Evolutionary conservation across 2,113 vertebrate genomes (phyloP).

Genomic region (Neolamprologus ventralis): DNA sequence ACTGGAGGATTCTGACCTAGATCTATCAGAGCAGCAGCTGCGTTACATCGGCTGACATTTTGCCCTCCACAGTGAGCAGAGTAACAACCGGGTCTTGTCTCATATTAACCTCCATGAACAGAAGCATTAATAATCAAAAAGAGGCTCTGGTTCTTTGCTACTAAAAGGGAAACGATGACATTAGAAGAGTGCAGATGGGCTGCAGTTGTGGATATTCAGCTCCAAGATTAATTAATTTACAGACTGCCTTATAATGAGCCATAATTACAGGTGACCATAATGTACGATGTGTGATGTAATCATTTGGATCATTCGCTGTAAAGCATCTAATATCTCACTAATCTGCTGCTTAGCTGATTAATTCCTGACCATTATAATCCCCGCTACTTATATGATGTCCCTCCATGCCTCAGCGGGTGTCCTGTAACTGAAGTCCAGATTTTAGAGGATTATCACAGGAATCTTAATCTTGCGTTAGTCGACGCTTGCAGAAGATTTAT

Average conservation of each 20-base stretch:
- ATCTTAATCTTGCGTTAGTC: conserved; percentile 14
- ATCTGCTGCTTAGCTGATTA: conserved; percentile 40
- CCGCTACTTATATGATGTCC: not conserved
- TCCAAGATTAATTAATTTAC: not conserved
- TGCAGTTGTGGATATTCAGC: not conserved
- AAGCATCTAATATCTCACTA: conserved; percentile 39
- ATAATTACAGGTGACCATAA: conserved; percentile 19
- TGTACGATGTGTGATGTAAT: not conserved
- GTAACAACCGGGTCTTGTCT: not conserved
- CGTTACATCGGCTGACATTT: not conserved
- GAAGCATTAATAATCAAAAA: conserved; percentile 6
- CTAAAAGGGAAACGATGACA: not conserved
- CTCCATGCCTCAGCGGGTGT: not conserved
- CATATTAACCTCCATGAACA: conserved; percentile 1
- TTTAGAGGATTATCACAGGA: conserved; percentile 38
- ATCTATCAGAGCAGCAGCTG: not conserved
- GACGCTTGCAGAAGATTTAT: not conserved
- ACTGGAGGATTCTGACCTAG: not conserved
- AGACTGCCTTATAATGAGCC: not conserved
- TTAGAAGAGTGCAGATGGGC: not conserved
- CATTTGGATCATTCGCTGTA: conserved; percentile 17
- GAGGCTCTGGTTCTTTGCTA: not conserved
- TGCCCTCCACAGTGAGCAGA: not conserved
- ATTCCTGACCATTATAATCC: conserved; percentile 38
- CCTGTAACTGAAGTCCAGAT: conserved; percentile 24